phyloP scores from a whole-genome alignment of 2,113 vertebrate genomes.

The Urocynchramus pylzowi region DNA sequence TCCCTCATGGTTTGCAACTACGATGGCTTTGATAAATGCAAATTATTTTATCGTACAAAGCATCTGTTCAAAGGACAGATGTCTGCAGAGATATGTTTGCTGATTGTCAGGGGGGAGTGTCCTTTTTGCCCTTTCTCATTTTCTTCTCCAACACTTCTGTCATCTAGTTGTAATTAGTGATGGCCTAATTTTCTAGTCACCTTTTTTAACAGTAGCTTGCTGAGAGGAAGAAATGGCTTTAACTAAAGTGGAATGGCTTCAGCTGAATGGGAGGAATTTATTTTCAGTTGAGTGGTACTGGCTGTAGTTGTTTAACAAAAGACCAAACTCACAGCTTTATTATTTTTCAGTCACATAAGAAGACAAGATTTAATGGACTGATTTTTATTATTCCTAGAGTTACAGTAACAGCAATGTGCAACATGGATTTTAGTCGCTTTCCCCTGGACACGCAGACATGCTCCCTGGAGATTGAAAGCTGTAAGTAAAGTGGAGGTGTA shows the following conservation, averaged over 20 bases:
- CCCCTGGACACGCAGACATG: constrained; percentile 96
- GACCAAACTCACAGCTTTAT: neutral
- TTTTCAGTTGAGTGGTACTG: neutral
- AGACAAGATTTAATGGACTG: neutral
- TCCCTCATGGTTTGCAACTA: neutral
- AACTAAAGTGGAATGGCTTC: neutral
- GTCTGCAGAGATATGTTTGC: neutral
- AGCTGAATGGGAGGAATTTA: neutral
- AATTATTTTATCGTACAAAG: neutral
- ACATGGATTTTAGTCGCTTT: constrained; percentile 98
- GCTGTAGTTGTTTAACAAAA: neutral
- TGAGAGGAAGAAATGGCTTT: neutral
- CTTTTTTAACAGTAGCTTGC: neutral
- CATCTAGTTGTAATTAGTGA: neutral
- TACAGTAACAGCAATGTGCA: constrained; percentile 97
- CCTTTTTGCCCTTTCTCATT: neutral
- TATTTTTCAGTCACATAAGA: neutral
- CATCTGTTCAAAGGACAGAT: neutral
- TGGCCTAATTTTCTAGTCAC: neutral
- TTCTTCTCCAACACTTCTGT: neutral
- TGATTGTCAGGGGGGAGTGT: neutral
- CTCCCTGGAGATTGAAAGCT: constrained; percentile 97
- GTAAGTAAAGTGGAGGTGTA: constrained; percentile 75
- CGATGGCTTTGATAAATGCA: neutral
- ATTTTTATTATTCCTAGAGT: constrained; percentile 76